These are phyloP conservation scores for Diplodus puntazzo DNA, from an alignment of 2,797 vertebrate genomes.

Conservation along the genomic window DNA sequence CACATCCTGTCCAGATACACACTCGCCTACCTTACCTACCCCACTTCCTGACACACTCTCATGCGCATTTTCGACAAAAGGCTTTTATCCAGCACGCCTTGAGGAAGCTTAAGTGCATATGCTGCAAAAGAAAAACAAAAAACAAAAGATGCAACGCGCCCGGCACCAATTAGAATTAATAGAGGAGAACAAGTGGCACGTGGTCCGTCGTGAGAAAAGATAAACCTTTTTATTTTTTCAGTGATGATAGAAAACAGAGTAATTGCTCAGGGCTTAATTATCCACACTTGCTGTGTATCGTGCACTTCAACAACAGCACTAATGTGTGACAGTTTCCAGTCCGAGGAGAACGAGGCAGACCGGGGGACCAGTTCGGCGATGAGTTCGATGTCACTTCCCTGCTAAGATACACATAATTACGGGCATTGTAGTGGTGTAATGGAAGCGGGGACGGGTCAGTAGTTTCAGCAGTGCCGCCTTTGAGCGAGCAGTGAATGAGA, in stretches of 20 bases:
- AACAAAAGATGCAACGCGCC: neutral
- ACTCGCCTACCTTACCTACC: slow-evolving; percentile 37
- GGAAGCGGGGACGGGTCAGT: slow-evolving; percentile 3
- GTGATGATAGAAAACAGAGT: slow-evolving; percentile 23
- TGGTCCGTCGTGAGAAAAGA: slow-evolving; percentile 32
- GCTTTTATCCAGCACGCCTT: slow-evolving; percentile 75
- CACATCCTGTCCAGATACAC: slow-evolving; percentile 64
- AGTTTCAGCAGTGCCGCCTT: slow-evolving; percentile 27
- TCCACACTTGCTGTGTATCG: slow-evolving; percentile 34
- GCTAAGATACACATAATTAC: slow-evolving; percentile 36
- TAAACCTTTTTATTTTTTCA: slow-evolving; percentile 11
- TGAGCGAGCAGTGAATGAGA: slow-evolving; percentile 34
- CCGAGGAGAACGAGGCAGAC: slow-evolving; percentile 10
- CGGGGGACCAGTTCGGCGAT: slow-evolving; percentile 24
- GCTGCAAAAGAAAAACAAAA: slow-evolving; percentile 12
- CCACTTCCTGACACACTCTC: slow-evolving; percentile 72
- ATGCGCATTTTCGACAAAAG: slow-evolving; percentile 59
- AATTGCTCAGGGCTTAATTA: slow-evolving; percentile 52
- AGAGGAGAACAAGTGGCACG: slow-evolving; percentile 39
- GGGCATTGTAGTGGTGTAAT: slow-evolving; percentile 2
- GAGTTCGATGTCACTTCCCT: slow-evolving; percentile 40
- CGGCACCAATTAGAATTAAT: slow-evolving; percentile 41
- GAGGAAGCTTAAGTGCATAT: slow-evolving; percentile 72
- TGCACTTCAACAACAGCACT: slow-evolving; percentile 34
- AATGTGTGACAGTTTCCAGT: slow-evolving; percentile 38